Evolutionary conservation across 2,888 invertebrate genomes (phyloP), one percentile per base, ranked within the genome.

Genomic region (Pteria penguin): DNA sequence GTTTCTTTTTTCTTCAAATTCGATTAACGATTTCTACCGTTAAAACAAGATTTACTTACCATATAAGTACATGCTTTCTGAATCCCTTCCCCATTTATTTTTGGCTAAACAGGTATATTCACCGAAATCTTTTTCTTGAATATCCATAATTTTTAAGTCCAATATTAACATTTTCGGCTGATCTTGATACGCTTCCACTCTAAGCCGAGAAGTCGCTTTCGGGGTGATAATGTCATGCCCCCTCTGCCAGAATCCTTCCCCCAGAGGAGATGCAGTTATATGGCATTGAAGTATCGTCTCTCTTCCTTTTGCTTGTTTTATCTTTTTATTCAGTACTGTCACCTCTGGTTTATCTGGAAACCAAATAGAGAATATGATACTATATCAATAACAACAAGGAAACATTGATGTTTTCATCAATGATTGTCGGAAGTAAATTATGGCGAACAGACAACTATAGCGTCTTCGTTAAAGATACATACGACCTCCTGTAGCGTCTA

Each of bases 261-360:
- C 82, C 18, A 85, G 87, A 0, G 89, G 89, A 32, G 83, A 86
- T 24, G 88, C 89, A 1, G 87, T 82, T 32, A 89, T 88, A 5
- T 76, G 73, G 63, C 89, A 89, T 58, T 86, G 85, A 68, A 89
- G 81, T 31, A 89, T 89, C 22, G 89, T 89, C 58, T 88, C 87
- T 76, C 83, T 86, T 27, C 86, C 85, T 26, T 81, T 33, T 36
- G 77, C 73, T 65, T 89, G 89, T 0, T 87, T 85, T 45, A 88
- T 86, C 32, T 85, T 81, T 58, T 76, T 81, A 72, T 83, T 88
- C 11, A 86, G 83, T 60, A 89, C 76, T 54, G 75, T 72, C 11
- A 89, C 84, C 74, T 88, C 86, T 22, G 89, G 89, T 32, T 84
- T 75, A 62, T 87, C 87, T 88, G 72, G 61, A 74, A 63, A 24